Evolutionary conservation across 2,888 invertebrate species (phyloP).

Genomic region (Drosophila lacicola): DNA sequence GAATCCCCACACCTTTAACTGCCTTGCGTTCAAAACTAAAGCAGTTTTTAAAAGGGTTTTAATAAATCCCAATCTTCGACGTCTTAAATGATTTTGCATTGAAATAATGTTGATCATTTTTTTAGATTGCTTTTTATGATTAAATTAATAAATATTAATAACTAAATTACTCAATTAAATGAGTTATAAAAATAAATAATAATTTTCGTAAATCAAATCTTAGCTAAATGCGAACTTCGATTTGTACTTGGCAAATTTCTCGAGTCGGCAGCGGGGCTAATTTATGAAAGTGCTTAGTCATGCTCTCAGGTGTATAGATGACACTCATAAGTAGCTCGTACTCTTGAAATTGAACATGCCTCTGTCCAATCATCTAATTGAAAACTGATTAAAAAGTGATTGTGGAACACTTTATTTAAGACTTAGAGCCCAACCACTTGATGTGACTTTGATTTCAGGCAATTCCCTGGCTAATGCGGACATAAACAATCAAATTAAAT

Average conservation of each 20-base stretch:
- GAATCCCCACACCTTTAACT: too few relatives aligned
- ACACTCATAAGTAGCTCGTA: slow-evolving; percentile 7
- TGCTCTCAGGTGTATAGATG: slow-evolving; percentile 11
- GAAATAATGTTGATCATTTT: too few relatives aligned
- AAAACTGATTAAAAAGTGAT: slow-evolving; percentile 35
- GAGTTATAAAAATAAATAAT: too few relatives aligned
- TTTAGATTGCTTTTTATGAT: too few relatives aligned
- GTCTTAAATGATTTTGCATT: too few relatives aligned
- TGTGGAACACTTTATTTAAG: slow-evolving; percentile 33
- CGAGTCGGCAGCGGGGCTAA: slow-evolving; percentile 3
- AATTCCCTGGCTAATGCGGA: slow-evolving; percentile 58
- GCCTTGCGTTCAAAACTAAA: too few relatives aligned
- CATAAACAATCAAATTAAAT: slow-evolving; percentile 72
- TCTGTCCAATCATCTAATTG: slow-evolving; percentile 41
- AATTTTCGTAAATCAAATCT: not conserved
- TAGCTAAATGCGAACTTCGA: not conserved
- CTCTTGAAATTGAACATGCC: slow-evolving; percentile 3
- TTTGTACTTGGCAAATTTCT: not conserved
- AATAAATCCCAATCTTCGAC: too few relatives aligned
- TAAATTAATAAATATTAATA: too few relatives aligned
- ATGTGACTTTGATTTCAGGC: slow-evolving; percentile 53
- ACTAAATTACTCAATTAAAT: too few relatives aligned
- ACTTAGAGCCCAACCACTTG: slow-evolving; percentile 6
- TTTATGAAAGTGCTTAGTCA: slow-evolving; percentile 30
- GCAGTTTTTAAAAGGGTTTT: too few relatives aligned